Percentiles rank a stretch among this genome's conserved stretches.
These are phyloP conservation scores for Avahi laniger DNA, from an alignment of 2,797 vertebrate species.

Conservation along the genomic window DNA sequence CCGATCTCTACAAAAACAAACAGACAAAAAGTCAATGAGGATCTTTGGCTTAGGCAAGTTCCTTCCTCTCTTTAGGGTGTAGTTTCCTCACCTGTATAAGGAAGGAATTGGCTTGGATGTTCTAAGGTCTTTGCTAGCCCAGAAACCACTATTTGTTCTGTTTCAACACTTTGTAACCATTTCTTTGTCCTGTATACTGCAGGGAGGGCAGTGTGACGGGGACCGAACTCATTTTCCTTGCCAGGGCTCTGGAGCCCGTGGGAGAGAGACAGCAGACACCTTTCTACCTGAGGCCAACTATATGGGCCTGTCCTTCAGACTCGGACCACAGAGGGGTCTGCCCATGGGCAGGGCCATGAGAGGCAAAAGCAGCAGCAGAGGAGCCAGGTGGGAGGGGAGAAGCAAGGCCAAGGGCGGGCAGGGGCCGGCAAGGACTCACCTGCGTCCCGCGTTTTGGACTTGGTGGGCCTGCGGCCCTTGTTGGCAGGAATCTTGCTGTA, in stretches of 20 bases:
- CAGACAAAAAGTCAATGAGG: neutral
- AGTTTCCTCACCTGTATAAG: neutral
- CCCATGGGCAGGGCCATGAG: neutral
- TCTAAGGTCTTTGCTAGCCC: neutral
- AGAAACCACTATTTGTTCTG: neutral
- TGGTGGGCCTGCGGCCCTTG: rapidly evolving
- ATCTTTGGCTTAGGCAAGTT: neutral
- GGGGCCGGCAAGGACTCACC: slow-evolving; percentile 12
- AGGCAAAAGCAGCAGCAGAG: neutral
- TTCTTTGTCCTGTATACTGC: neutral
- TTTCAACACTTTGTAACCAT: neutral
- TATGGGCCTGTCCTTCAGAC: neutral
- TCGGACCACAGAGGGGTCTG: neutral
- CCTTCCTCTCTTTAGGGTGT: neutral
- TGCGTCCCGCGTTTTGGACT: neutral
- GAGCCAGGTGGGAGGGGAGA: neutral
- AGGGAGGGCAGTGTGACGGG: neutral
- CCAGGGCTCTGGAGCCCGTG: neutral
- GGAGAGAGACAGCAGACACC: neutral
- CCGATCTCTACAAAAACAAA: neutral
- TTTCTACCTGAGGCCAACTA: neutral
- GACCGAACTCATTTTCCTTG: neutral
- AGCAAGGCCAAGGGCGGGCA: neutral
- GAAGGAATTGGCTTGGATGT: neutral
- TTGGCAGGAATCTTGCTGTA: neutral